Percentiles rank a stretch among this genome's conserved stretches.
Conservation (phyloP, 2,797 vertebrate genomes). For the Enteromius afrohamiltoni region DNA sequence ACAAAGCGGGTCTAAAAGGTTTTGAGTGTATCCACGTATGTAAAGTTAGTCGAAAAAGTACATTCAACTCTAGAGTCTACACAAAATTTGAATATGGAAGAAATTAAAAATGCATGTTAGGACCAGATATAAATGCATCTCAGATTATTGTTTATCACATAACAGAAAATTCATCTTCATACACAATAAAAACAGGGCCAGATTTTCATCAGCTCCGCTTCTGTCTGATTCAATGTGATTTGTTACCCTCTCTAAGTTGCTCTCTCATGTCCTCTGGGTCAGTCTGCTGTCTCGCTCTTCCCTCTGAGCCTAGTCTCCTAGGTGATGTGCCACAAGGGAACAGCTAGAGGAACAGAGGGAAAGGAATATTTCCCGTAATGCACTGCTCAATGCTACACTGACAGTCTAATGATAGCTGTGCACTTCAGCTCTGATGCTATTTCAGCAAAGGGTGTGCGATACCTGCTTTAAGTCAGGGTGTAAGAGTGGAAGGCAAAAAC, state of each 20-base stretch:
- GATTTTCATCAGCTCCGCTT: not conserved
- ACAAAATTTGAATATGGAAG: not conserved
- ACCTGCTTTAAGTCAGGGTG: constrained; percentile 72
- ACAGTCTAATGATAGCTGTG: constrained; percentile 49
- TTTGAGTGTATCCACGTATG: too few species aligned
- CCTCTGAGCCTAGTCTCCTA: constrained; percentile 32
- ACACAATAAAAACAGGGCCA: not conserved
- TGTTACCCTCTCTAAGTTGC: constrained; percentile 63
- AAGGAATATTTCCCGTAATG: constrained; percentile 33
- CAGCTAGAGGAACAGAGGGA: constrained; percentile 44
- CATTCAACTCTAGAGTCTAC: too few species aligned
- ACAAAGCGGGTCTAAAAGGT: too few species aligned
- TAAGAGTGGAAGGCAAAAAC: constrained; percentile 63
- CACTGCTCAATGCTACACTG: constrained; percentile 26
- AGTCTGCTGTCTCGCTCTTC: constrained; percentile 45
- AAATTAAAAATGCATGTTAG: not conserved
- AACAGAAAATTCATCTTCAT: too few species aligned
- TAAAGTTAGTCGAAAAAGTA: too few species aligned
- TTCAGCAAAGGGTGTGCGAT: not conserved
- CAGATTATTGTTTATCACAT: too few species aligned
- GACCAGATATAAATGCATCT: too few species aligned
- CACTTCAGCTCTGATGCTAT: not conserved
- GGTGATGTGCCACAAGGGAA: constrained; percentile 55
- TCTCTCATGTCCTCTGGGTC: constrained; percentile 64
- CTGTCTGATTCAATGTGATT: not conserved